These are phyloP conservation scores for Therioaphis trifolii DNA, from an alignment of 2,888 invertebrate species.

Conservation along the genomic window DNA sequence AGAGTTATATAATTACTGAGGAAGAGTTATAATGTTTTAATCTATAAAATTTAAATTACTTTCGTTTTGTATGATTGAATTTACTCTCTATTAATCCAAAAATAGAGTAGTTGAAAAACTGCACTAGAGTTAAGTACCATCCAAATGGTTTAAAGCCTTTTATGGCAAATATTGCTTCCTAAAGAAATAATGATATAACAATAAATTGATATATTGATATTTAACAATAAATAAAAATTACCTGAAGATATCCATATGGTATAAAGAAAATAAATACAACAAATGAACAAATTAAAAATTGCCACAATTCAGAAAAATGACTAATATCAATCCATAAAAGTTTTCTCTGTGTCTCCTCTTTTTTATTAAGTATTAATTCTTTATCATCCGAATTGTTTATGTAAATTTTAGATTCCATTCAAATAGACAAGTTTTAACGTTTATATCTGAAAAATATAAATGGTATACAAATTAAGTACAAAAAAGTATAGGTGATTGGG, in stretches of 20 bases:
- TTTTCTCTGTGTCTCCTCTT: constrained; percentile 50
- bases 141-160: constrained; percentile 90
- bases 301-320: constrained; percentile 74
- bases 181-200: constrained; percentile 49
- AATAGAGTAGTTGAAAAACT: constrained; percentile 86
- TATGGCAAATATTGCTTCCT: constrained; percentile 91
- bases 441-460: not conserved
- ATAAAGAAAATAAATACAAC: constrained; percentile 90
- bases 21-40: too few relatives aligned
- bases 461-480: too few relatives aligned
- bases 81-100: constrained; percentile 83
- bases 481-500: too few relatives aligned
- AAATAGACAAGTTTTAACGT: not conserved
- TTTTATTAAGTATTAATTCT: constrained; percentile 33
- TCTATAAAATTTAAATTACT: constrained; percentile 47
- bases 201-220: not conserved
- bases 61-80: constrained; percentile 67
- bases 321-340: constrained; percentile 79
- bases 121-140: constrained; percentile 91
- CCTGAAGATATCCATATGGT: constrained; percentile 88
- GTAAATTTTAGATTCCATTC: constrained; percentile 57
- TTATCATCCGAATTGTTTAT: constrained; percentile 37
- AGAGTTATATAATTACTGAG: not conserved
- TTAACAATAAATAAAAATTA: constrained; percentile 66
- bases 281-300: constrained; percentile 80